Evolutionary conservation across 1,140 invertebrate genomes (phyloP), one percentile per base, ranked within the genome.

Genomic region (Globodera rostochiensis): DNA sequence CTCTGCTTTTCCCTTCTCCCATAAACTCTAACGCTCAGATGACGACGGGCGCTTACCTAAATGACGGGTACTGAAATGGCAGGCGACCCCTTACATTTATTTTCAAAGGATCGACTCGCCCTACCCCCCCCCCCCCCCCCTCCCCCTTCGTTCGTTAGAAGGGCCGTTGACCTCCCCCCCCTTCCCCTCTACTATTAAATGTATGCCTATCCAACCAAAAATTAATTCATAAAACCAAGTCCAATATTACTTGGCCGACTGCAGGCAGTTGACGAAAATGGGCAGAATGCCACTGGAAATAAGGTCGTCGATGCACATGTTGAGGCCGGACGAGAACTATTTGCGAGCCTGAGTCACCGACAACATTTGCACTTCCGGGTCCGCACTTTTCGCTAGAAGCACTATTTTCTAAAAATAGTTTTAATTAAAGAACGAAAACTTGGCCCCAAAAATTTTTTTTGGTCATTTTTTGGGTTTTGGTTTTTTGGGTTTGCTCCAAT

Each of bases 31-130:
- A 2, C 25, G 25, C 25, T 36, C 2, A 36, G 25, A 36, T 36
- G 25, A 99, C 96, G 90, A 96, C 93, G 83, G 97, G 95, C 36
- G 97, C 99, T 92, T 99, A 97, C 97, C 97, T 97, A 99, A 19
- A 97, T 96, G 82, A 97, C 96, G 25, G 25, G 2, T 36, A 36
- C 92, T 99, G 97, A 91, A 99, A 99, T 91, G 98, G 97, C 82
- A 99, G 91, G 25, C 25, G 25, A 36, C 25, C 25, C 2, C 25
- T 36, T 36, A 36, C 25, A 36, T 36, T 1, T 36, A 36, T 36
- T 36, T 36, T 36, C 25, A 36, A 36, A 36, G 25, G 25, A 36
- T 36, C 25, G 25, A 36, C 25, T 36, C 25, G n/a, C n/a, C n/a
- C n/a, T n/a, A n/a, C n/a, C n/a, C n/a, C n/a, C n/a, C n/a, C n/a